phyloP scores from a whole-genome alignment of 2,113 vertebrate genomes.

The Gymnobelideus leadbeateri region DNA sequence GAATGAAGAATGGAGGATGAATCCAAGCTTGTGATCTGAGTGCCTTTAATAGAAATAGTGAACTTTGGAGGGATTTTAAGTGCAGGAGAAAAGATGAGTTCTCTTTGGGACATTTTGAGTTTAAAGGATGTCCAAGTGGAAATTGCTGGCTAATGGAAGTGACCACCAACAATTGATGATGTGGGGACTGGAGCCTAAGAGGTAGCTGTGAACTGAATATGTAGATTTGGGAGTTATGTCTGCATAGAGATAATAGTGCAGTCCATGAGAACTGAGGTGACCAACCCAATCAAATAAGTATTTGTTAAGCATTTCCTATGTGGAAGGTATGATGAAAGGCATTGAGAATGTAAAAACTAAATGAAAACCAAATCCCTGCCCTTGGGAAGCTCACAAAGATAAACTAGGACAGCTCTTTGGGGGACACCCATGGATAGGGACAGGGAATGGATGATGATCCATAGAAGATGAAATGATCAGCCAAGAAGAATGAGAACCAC shows the following conservation, averaged over 20 bases:
- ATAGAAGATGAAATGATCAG: background rate
- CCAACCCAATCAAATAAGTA: background rate
- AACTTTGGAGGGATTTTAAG: background rate
- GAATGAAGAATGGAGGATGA: background rate
- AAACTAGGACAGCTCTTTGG: background rate
- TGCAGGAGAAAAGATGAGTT: background rate
- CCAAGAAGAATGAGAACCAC: background rate
- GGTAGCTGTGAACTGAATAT: background rate
- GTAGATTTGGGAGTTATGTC: background rate
- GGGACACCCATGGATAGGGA: background rate
- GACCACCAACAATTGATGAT: background rate
- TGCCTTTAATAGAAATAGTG: background rate
- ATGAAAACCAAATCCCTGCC: background rate
- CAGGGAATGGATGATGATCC: background rate
- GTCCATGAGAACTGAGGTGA: background rate
- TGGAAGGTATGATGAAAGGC: background rate
- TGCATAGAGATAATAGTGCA: background rate
- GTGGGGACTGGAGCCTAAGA: background rate
- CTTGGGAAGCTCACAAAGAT: background rate
- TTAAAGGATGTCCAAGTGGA: background rate
- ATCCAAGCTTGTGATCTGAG: background rate
- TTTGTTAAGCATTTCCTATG: background rate
- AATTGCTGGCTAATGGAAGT: background rate
- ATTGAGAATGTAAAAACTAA: background rate
- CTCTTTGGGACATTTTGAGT: background rate